Percentiles rank a stretch among this genome's conserved stretches.
Conservation (phyloP, 2,113 vertebrate genomes). For the Lepus timidus region DNA sequence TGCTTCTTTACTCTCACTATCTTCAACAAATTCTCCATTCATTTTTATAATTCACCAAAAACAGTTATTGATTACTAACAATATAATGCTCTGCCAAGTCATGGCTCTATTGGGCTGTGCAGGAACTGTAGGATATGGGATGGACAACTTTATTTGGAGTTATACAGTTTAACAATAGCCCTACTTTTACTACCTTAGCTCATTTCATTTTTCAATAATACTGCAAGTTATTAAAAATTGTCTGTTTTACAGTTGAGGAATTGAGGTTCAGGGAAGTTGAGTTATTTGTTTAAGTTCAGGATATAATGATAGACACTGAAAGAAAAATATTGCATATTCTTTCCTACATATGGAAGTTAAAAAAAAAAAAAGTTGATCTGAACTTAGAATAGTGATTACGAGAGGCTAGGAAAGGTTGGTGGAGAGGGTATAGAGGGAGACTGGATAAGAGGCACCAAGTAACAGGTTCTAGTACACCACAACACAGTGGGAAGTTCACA, state of each 20-base stretch:
- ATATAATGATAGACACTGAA: not conserved
- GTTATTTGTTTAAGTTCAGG: not conserved
- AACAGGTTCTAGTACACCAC: too few relatives aligned
- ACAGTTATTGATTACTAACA: not conserved
- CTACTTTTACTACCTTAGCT: slow-evolving; percentile 21
- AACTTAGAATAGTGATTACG: too few relatives aligned
- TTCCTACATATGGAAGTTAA: too few relatives aligned
- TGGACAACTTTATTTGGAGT: not conserved
- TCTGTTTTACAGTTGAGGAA: slow-evolving; percentile 1
- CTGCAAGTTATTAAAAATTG: slow-evolving; percentile 7
- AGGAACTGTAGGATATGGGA: not conserved
- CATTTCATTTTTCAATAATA: not conserved
- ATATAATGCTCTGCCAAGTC: not conserved
- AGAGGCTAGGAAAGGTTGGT: too few relatives aligned
- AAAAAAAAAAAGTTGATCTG: too few relatives aligned
- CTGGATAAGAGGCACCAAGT: too few relatives aligned
- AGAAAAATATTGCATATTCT: too few relatives aligned
- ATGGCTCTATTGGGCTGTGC: not conserved
- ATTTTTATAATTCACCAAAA: slow-evolving; percentile 19
- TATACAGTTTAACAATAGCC: not conserved
- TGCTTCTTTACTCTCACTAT: not conserved
- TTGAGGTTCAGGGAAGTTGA: not conserved
- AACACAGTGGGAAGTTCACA: too few relatives aligned
- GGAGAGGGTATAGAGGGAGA: too few relatives aligned
- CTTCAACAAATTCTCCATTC: slow-evolving; percentile 17